Evolutionary conservation across 37 sponge, comb jelly and placozoan species (phyloP), one percentile per base, ranked within the genome.

Genomic region (Hormiphora californensis): DNA sequence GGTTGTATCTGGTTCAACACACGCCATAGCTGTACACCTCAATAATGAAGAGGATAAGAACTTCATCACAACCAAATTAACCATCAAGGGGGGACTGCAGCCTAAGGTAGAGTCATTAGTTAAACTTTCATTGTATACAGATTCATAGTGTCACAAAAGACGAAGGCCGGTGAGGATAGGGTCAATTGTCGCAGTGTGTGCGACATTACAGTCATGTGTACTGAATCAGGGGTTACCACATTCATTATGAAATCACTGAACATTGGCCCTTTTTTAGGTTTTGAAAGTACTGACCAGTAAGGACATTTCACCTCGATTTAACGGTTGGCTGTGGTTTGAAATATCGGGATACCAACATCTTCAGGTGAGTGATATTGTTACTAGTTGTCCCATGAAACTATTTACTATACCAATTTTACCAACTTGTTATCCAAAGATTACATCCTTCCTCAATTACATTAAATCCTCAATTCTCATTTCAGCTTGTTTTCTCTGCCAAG

Each of bases 401-500:
- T 46, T 8, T 8, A 46, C 11, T 46, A 46, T 46, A 17, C 11
- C 12, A 17, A 46, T 46, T 17, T 46, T 46, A 12, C 8, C 11
- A 46, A 12, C 11, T 8, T 17, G 51, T 12, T 46, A 12, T 46
- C 51, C 51, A 46, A 8, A 8, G 11, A 8, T 46, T 46, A 8
- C 51, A 8, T 12, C 51, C 12, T 8, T 46, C 8, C 51, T 17
- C 12, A 12, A 8, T 8, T 46, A 46, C 12, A 8, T 12, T 49
- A 49, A 49, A 15, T 49, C 9, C 15, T 15, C 53, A 49, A 15
- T 49, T 49, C 12, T 15, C 15, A 25, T 3, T 46, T 43, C 81
- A 73, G 81, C 1, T 73, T 1, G 81, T 43, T 22, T 73, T 73
- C 81, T 43, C 81, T 27, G 81, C 81, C 23, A 73, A 73, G 81